Evolutionary conservation across 1,140 invertebrate species (phyloP), one percentile per base, ranked within the genome.

Genomic region (Chionoecetes opilio): DNA sequence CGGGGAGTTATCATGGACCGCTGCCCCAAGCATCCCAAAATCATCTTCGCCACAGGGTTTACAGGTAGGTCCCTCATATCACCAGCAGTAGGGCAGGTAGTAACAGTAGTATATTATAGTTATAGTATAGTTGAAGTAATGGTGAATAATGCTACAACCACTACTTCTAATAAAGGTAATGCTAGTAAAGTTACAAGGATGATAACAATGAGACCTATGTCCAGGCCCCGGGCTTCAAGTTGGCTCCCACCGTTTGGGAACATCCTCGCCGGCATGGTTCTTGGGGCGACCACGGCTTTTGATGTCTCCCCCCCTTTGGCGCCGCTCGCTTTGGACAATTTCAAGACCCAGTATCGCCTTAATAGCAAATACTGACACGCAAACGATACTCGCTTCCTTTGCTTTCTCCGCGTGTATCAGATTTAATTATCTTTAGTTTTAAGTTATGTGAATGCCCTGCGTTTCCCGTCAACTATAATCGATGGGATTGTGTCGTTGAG

Each of bases 141-240:
- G 38, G 14, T 41, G 38, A 41, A n/a, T n/a, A n/a, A n/a, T n/a
- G n/a, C n/a, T n/a, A n/a, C n/a, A n/a, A n/a, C n/a, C 14, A 46
- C 5, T 46, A 46, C 5, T 46, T 6, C 5, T 46, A 46, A 14
- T 46, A 46, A 14, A 6, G 41, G 14, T 14, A 14, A 6, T 46
- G 41, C 5, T 46, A 14, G 41, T 46, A 46, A 46, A 6, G 41
- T 5, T 46, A 14, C 14, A 6, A 46, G 14, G 41, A 46, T 46
- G 41, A 14, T 46, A 46, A 46, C 14, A 14, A 46, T 46, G 14
- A 46, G 5, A 14, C 5, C 63, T 21, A 75, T 21, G 21, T n/a
- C 21, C 63, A 93, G 92, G 92, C n/a, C 53, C n/a, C 82, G 6
- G 92, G 92, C 1, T 93, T 93, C 92, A 85, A 93, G 92, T 11